A percentile compares a stretch with the other conserved stretches of the same genome.
Evolutionary conservation across 37 sponge, comb jelly and placozoan genomes (phyloP).

Genomic region (Petrosia ficiformis): DNA sequence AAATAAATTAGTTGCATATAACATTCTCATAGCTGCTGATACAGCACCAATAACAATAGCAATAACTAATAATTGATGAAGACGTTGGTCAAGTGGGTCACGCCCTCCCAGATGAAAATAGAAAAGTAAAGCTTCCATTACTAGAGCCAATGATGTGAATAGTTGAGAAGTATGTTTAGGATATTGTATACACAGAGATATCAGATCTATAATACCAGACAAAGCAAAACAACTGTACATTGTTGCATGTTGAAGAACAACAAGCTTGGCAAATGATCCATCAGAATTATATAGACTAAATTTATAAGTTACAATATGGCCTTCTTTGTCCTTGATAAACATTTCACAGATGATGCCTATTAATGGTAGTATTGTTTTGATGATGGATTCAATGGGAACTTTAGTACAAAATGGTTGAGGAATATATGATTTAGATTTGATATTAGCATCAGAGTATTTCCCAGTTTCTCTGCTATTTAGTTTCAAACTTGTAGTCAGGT

Average conservation of each 20-base stretch:
- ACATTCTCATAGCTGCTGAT: slow-evolving; percentile 23
- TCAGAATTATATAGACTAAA: background rate
- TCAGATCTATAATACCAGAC: slow-evolving; percentile 57
- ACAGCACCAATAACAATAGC: slow-evolving; percentile 29
- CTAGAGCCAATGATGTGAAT: slow-evolving; percentile 39
- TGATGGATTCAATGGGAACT: slow-evolving; percentile 43
- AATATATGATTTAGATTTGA: slow-evolving; percentile 53
- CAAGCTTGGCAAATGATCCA: background rate
- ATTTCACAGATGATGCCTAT: slow-evolving; percentile 45
- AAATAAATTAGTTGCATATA: slow-evolving; percentile 21
- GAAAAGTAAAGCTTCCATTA: slow-evolving; percentile 53
- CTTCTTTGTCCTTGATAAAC: slow-evolving; percentile 12
- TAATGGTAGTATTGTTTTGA: slow-evolving; percentile 35
- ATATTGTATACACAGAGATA: slow-evolving; percentile 6
- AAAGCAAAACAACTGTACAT: slow-evolving; percentile 54
- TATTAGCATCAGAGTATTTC: no score
- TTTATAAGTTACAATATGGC: no score
- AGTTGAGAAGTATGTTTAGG: slow-evolving; percentile 39
- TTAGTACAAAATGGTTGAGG: slow-evolving; percentile 36
- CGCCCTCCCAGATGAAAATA: slow-evolving; percentile 32
- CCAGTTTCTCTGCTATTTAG: no score
- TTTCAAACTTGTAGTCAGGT: no score
- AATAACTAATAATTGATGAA: slow-evolving; percentile 25
- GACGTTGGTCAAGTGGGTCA: background rate
- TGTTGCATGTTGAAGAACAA: slow-evolving; percentile 62